Percentiles rank a stretch among this genome's conserved stretches.
Evolutionary conservation across 2,888 invertebrate genomes (phyloP).

Genomic region (Pinctada fucata): DNA sequence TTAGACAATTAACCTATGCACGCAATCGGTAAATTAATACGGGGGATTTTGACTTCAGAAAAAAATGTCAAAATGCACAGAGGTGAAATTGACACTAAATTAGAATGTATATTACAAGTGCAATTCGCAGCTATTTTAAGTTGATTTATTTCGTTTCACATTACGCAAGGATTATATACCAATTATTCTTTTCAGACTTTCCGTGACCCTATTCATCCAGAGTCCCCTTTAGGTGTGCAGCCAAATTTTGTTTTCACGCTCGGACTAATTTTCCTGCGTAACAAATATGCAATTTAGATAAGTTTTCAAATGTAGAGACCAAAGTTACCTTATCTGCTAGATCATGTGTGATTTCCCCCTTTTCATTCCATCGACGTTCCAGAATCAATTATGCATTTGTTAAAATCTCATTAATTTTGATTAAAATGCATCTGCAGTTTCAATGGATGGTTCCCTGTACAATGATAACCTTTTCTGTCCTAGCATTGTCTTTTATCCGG

Average conservation of each 20-base stretch:
- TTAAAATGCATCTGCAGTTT: not conserved
- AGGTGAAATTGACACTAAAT: constrained; percentile 3
- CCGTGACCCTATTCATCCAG: not conserved
- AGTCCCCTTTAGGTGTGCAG: not conserved
- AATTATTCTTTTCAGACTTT: not conserved
- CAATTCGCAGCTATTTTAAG: constrained; percentile 1
- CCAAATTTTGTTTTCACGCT: not conserved
- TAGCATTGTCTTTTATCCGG: not conserved
- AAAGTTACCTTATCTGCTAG: not conserved
- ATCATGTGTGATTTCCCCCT: not conserved
- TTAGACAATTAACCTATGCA: not conserved
- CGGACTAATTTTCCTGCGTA: not conserved
- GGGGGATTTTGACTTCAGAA: not conserved
- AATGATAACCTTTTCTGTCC: not conserved
- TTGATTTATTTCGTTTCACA: not conserved
- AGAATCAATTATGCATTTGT: constrained; percentile 1
- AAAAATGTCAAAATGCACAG: not conserved
- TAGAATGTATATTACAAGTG: not conserved
- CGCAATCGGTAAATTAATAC: not conserved
- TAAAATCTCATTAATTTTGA: constrained; percentile 1
- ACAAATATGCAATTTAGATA: not conserved
- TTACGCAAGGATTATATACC: not conserved
- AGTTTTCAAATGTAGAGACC: not conserved
- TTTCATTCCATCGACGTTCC: not conserved
- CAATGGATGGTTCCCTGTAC: not conserved